Evolutionary conservation across 1,140 invertebrate species (phyloP), one percentile per base, ranked within the genome.

Genomic region (Rhopalosiphum padi): DNA sequence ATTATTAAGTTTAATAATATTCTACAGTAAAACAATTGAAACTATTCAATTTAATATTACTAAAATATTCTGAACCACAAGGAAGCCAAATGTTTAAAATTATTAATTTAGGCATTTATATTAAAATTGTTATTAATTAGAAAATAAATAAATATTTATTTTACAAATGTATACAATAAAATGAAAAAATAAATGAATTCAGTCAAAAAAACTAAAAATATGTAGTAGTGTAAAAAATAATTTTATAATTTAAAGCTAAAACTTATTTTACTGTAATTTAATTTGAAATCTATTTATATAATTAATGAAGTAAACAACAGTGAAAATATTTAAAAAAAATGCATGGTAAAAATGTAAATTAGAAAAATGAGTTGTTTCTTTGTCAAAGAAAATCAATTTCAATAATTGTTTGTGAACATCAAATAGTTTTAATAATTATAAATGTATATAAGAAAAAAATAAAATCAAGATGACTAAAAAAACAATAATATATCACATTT

Each of bases 71-170:
- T 86, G 1, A 46, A 86, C 25, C 9, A 43, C 25, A 87, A n/a
- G n/a, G n/a, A 87, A n/a, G 86, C 30, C 30, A 87, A 87, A 46
- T 48, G n/a, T 35, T 87, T 51, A 51, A 51, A 48, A 35, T 30
- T 68, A 77, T n/a, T 48, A 30, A 86, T 86, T 86, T 86, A 88
- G 25, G 41, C 51, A 51, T 88, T 53, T 35, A 51, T 51, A 15
- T 46, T 18, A 85, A 41, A 43, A 88, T 11, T 21, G 1, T 11
- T 68, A 21, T 7, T 88, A 88, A 51, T 51, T 88, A 51, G 21
- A 53, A 88, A 87, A 87, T 86, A 46, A 86, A 21, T 88, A 35
- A 37, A 37, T 88, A 88, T 88, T 48, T 37, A 88, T 22, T 89
- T 53, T 15, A 15, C 22, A 89, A 18, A 15, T 89, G 35, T 89